Conservation (phyloP, 2,113 vertebrate species). For the Hippopotamus amphibius region DNA sequence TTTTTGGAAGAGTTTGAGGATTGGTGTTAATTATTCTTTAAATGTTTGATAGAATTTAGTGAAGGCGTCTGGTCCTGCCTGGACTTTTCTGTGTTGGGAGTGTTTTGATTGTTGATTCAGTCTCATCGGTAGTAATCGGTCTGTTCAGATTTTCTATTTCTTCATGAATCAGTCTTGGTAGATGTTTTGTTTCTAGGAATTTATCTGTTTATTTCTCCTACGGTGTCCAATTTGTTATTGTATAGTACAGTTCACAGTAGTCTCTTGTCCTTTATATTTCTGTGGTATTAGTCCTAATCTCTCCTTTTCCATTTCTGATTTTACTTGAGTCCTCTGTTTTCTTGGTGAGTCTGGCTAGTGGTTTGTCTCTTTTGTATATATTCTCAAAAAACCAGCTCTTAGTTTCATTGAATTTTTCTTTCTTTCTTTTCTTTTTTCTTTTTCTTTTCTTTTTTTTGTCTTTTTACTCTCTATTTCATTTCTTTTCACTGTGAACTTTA, state of each 20-base stretch:
- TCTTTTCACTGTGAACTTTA: not conserved
- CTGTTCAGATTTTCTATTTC: not conserved
- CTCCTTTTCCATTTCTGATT: not conserved
- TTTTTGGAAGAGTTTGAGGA: not conserved
- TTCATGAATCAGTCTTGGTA: not conserved
- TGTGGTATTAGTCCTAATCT: not conserved
- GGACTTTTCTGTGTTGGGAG: not conserved
- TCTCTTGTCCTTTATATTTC: slow-evolving; percentile 20
- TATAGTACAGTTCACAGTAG: not conserved
- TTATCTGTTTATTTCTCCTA: not conserved
- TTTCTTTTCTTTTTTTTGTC: not conserved
- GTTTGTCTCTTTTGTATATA: not conserved
- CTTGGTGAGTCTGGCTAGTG: not conserved
- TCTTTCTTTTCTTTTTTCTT: not conserved
- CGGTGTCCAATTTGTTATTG: not conserved
- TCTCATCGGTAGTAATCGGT: not conserved
- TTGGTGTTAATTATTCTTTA: not conserved
- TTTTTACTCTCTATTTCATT: not conserved
- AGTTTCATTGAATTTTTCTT: not conserved
- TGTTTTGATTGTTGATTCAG: not conserved
- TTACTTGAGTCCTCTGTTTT: not conserved
- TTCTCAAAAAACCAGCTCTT: not conserved
- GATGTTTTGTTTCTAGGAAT: not conserved
- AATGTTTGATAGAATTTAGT: not conserved
- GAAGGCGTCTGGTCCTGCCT: not conserved